A percentile compares a stretch with the other conserved stretches of the same genome.
These are phyloP conservation scores for Peromyscus aztecus DNA, from an alignment of 2,797 vertebrate genomes.

Conservation along the genomic window DNA sequence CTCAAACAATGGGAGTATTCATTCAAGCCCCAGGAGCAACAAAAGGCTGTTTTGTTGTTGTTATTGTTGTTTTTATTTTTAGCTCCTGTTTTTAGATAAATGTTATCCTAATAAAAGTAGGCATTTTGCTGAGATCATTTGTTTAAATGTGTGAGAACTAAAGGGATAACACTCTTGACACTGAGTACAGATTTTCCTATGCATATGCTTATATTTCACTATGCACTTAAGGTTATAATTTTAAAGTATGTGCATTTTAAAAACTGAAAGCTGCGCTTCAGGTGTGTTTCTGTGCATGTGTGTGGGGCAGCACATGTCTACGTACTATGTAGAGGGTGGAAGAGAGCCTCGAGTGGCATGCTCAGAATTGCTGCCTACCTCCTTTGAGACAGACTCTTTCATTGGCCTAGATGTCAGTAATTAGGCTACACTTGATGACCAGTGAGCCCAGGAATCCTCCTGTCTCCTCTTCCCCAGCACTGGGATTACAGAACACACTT, in stretches of 20 bases:
- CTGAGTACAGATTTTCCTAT: background rate
- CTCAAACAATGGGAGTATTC: background rate
- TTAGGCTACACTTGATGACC: background rate
- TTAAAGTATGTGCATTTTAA: conserved; percentile 25
- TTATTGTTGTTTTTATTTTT: background rate
- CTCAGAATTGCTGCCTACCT: background rate
- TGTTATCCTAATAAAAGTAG: background rate
- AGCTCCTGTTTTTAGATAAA: background rate
- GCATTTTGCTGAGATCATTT: background rate
- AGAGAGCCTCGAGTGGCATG: background rate
- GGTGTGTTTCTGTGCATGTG: background rate
- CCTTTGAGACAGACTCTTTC: background rate
- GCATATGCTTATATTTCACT: background rate
- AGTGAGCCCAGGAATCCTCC: background rate
- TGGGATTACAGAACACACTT: background rate
- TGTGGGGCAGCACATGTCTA: no score
- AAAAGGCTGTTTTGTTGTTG: background rate
- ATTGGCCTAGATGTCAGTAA: background rate
- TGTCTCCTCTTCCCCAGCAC: background rate
- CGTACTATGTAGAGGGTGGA: background rate
- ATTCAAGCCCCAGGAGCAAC: background rate
- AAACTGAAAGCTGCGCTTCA: background rate
- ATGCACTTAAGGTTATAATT: background rate
- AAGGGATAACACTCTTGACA: background rate
- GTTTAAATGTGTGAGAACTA: conserved; percentile 8